These are phyloP conservation scores for Cydia fagiglandana DNA, from an alignment of 1,140 invertebrate species.

Conservation along the genomic window DNA sequence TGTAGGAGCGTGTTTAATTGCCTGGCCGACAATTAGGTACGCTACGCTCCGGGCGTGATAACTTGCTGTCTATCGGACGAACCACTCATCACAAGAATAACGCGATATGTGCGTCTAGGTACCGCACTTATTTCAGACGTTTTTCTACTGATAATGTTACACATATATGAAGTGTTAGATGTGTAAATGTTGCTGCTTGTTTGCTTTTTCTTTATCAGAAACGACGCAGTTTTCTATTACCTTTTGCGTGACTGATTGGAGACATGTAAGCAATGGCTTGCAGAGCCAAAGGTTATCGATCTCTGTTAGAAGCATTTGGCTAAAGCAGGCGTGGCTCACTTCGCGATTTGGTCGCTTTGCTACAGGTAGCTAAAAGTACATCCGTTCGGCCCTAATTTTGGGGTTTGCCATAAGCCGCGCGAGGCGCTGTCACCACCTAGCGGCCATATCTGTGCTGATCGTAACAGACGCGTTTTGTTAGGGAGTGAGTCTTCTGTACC, in stretches of 20 bases:
- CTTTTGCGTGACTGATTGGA: not conserved
- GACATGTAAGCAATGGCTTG: not conserved
- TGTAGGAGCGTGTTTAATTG: conserved; percentile 53
- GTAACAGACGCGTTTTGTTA: too few species aligned
- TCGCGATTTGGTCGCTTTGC: too few species aligned
- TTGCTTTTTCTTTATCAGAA: not conserved
- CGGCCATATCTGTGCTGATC: too few species aligned
- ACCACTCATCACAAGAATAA: not conserved
- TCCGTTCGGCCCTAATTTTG: too few species aligned
- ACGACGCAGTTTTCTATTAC: conserved; percentile 1
- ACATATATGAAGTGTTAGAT: not conserved
- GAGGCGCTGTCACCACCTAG: too few species aligned
- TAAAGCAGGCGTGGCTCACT: too few species aligned
- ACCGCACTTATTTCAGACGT: not conserved
- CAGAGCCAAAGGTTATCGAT: not conserved
- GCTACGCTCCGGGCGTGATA: conserved; percentile 57
- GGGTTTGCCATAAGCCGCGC: too few species aligned
- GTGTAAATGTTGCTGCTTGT: not conserved
- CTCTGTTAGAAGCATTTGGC: not conserved
- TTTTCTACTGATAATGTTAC: not conserved
- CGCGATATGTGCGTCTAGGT: not conserved
- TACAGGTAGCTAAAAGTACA: too few species aligned
- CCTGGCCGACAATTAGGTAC: conserved; percentile 62
- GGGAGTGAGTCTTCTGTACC: too few species aligned
- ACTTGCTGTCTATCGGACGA: conserved; percentile 53